These are phyloP conservation scores for Cephalopholis sonnerati DNA, from an alignment of 2,113 vertebrate species.

Conservation along the genomic window DNA sequence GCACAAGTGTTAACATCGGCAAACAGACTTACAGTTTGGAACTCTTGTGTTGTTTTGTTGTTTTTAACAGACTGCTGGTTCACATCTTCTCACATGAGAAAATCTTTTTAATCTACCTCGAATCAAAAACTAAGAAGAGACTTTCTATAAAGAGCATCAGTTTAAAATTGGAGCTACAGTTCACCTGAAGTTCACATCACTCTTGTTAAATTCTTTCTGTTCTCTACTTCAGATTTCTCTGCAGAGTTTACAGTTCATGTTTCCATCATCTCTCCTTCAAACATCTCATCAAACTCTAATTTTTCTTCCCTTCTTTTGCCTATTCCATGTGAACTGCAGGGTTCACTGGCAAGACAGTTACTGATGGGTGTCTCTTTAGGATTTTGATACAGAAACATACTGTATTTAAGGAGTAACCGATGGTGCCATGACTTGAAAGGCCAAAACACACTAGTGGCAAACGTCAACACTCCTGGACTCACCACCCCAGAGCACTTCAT, in stretches of 20 bases:
- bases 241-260: background rate
- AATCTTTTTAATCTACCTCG: background rate
- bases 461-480: no score
- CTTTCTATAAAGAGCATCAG: background rate
- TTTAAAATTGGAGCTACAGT: background rate
- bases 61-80: background rate
- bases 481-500: no score
- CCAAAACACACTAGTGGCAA: no score
- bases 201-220: background rate
- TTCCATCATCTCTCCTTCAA: background rate
- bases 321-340: background rate
- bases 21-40: background rate
- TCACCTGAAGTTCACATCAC: background rate
- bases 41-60: background rate
- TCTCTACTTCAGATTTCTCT: background rate
- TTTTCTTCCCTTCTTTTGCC: background rate
- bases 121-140: background rate
- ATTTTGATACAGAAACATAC: background rate
- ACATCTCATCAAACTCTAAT: background rate
- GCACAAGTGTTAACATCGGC: slow-evolving; percentile 7
- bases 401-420: background rate
- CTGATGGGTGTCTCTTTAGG: background rate
- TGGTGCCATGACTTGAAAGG: background rate
- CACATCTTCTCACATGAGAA: no score
- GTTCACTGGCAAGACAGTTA: background rate